Evolutionary conservation across 2,113 vertebrate genomes (phyloP).

Genomic region (Chrysemys picta): DNA sequence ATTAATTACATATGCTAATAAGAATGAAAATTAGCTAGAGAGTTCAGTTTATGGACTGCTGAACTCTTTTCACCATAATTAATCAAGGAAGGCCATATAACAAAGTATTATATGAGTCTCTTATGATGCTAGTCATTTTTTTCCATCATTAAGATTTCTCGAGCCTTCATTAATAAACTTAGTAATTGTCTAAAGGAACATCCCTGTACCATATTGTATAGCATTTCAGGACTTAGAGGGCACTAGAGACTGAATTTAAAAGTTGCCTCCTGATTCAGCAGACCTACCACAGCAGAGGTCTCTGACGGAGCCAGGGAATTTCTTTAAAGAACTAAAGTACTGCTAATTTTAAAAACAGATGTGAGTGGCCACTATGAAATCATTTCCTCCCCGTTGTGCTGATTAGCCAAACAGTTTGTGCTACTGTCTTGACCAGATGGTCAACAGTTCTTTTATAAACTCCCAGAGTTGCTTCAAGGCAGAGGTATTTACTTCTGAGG

Average conservation of each 20-base stretch:
- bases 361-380: conserved; percentile 30
- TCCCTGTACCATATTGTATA: too few species aligned
- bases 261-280: background rate
- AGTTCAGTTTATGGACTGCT: background rate
- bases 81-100: background rate
- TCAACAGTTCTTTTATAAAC: background rate
- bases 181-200: background rate
- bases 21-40: background rate
- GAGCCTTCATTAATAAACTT: background rate
- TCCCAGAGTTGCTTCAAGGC: background rate
- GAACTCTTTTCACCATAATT: background rate
- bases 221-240: background rate
- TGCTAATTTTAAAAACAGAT: conserved; percentile 29
- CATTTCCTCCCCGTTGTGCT: background rate
- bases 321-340: background rate
- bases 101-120: background rate
- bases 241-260: background rate
- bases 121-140: background rate
- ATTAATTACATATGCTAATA: background rate
- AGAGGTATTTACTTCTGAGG: background rate
- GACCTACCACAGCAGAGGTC: background rate
- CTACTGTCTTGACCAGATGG: conserved; percentile 41
- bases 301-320: background rate
- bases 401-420: conserved; percentile 37
- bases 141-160: background rate